Conservation (phyloP, 2,113 vertebrate genomes). For the Vidua chalybeata region DNA sequence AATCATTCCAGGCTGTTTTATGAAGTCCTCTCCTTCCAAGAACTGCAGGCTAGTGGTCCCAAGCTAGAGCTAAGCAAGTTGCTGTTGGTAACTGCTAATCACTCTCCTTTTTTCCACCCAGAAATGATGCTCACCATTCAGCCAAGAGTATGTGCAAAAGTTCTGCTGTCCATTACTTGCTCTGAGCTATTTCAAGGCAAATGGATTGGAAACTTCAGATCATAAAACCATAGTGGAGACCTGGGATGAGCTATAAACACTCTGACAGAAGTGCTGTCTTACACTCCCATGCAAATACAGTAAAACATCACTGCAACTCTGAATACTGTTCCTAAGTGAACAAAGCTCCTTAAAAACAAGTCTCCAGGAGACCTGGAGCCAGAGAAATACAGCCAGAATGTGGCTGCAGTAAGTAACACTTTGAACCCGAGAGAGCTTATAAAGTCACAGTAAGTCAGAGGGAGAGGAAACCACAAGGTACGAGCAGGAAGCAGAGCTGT, state of each 20-base stretch:
- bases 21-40: not conserved
- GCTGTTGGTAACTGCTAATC: not conserved
- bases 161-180: not conserved
- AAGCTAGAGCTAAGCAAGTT: not conserved
- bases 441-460: not conserved
- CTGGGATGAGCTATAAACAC: not conserved
- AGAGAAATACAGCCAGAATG: not conserved
- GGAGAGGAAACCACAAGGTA: not conserved
- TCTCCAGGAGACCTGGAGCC: not conserved
- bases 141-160: not conserved
- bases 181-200: not conserved
- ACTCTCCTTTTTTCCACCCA: not conserved
- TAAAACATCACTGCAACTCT: not conserved
- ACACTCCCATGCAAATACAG: not conserved
- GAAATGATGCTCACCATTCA: not conserved
- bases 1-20: not conserved
- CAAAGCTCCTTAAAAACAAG: not conserved
- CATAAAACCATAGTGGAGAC: not conserved
- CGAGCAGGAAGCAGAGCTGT: not conserved
- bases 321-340: not conserved
- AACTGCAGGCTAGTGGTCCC: not conserved
- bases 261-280: not conserved
- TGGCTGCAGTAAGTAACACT: not conserved
- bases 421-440: not conserved
- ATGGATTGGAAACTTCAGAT: accelerated